Evolutionary conservation across 2,888 invertebrate species (phyloP), one percentile per base, ranked within the genome.

Genomic region (Gymnocheta viridis): DNA sequence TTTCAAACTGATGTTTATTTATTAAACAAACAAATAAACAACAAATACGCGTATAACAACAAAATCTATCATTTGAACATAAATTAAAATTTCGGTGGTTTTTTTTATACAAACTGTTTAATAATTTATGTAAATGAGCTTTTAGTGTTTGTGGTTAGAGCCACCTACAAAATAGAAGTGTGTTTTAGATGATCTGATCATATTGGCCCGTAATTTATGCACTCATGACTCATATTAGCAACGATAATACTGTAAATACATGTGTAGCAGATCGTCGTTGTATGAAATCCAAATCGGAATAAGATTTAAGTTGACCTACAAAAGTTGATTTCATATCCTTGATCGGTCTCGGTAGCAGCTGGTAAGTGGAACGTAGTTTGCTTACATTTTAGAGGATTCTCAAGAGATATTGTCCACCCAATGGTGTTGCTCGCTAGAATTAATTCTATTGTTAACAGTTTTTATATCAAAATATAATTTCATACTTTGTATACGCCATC

Each of bases 21-120:
- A 35, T 41, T 64, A 54, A 49, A 66, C 38, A 73, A 67, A 51
- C 41, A 77, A 29, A 17, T 7, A 44, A 47, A 17, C 47, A 47
- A 17, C 47, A 2, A 6, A 66, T 14, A 24, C 12, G 19, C 12
- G n/a, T n/a, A n/a, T n/a, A 17, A 19, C 9, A 17, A 66, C 4
- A 54, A 62, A 29, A 44, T 17, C 22, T 4, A 72, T 32, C 14
- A 19, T 66, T 41, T 27, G 4, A 17, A 41, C 41, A 51, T 62
- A 35, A 66, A 80, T 51, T 66, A 58, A 27, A 47, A 60, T 49
- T 79, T 24, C 27, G 17, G 44, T 29, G 41, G 29, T 29, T 54
- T 27, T 67, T 58, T 66, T 66, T 24, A 67, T 19, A 74, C 67
- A 69, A 81, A 81, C 64, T 76, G 54, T 62, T 74, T 47, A 69